Percentiles rank a stretch among this genome's conserved stretches.
These are phyloP conservation scores for Atta cephalotes DNA, from an alignment of 1,140 invertebrate genomes.

Conservation along the genomic window DNA sequence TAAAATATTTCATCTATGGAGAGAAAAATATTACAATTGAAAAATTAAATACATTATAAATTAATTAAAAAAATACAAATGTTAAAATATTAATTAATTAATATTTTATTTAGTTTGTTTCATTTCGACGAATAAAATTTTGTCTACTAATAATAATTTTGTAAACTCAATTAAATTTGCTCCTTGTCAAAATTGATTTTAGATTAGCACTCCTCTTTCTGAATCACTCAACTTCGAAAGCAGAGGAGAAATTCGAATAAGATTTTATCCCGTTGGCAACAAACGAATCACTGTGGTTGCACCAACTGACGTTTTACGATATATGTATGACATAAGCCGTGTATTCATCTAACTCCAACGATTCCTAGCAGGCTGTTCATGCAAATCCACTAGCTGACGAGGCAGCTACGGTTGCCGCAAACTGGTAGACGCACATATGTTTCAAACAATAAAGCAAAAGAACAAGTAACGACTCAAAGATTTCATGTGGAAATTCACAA, in stretches of 20 bases:
- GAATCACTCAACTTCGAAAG: background rate
- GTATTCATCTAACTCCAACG: conserved; percentile 57
- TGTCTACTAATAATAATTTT: background rate
- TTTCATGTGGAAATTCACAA: conserved; percentile 27
- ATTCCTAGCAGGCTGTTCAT: conserved; percentile 61
- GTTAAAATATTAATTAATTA: background rate
- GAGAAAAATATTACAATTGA: conserved; percentile 4
- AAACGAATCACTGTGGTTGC: conserved; percentile 53
- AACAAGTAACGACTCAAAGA: conserved; percentile 20
- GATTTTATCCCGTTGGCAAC: conserved; percentile 37
- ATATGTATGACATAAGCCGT: conserved; percentile 51
- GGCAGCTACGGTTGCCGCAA: conserved; percentile 44
- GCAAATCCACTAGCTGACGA: conserved; percentile 61
- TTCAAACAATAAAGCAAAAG: conserved; percentile 49
- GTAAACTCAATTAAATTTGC: background rate
- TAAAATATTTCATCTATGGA: background rate
- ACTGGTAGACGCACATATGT: conserved; percentile 38
- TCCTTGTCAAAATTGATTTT: background rate
- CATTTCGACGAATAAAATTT: conserved; percentile 6
- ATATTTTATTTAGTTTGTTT: background rate
- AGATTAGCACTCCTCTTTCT: background rate
- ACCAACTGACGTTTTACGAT: conserved; percentile 57
- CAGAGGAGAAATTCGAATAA: conserved; percentile 3
- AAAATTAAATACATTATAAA: background rate
- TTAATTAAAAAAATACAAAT: background rate